Evolutionary conservation across 2,113 vertebrate species (phyloP).

Genomic region (Natator depressus): DNA sequence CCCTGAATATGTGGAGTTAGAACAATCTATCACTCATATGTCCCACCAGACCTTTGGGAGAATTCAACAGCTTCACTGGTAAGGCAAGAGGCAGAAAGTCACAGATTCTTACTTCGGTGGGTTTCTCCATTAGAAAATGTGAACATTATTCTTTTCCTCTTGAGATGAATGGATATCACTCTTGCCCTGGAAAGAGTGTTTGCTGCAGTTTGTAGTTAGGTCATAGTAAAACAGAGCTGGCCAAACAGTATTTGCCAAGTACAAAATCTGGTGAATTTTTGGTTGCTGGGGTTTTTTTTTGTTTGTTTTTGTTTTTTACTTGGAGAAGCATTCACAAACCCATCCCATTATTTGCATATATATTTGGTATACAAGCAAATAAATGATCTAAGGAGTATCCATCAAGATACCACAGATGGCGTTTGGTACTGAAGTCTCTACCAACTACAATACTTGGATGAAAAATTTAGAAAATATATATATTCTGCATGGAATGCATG

Average conservation of each 20-base stretch:
- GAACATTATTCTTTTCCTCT: not conserved
- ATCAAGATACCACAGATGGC: not conserved
- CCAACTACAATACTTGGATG: too few species aligned
- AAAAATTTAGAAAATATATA: too few species aligned
- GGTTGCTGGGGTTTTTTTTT: not conserved
- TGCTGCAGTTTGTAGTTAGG: not conserved
- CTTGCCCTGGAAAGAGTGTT: not conserved
- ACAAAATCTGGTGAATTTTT: not conserved
- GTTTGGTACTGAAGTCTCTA: not conserved
- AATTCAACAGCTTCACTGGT: not conserved
- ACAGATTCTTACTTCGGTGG: not conserved
- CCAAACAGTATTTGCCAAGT: not conserved
- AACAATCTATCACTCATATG: not conserved
- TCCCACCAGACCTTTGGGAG: constrained; percentile 1
- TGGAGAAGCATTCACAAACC: not conserved
- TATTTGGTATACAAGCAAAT: not conserved
- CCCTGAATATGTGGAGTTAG: not conserved
- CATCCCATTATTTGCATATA: not conserved
- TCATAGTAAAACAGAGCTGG: not conserved
- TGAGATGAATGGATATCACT: not conserved
- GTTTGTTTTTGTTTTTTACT: not conserved
- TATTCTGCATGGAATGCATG: not conserved
- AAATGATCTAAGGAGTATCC: not conserved
- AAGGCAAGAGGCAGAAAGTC: not conserved
- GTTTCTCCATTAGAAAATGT: constrained; percentile 3